Evolutionary conservation across 2,888 invertebrate genomes (phyloP), one percentile per base, ranked within the genome.

Genomic region (Tridacna gigas): DNA sequence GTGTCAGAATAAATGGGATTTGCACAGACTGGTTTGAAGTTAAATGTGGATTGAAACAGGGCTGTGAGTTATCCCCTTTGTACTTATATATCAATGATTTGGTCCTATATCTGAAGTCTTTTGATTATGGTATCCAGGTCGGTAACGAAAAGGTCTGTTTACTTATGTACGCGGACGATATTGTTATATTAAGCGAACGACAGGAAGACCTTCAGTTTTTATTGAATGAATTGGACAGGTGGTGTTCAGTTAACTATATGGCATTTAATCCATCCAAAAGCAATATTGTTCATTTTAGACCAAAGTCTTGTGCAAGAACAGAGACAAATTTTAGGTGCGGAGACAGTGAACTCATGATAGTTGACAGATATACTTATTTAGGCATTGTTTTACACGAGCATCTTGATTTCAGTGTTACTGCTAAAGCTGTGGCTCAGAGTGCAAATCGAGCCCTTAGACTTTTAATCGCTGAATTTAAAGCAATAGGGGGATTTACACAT

Each of bases 271-370:
- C 7, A 47, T 28, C 25, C 15, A 89, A 89, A 80, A 78, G 87
- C 48, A 86, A 84, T 65, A 61, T 83, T 79, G 75, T 87, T 13
- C 87, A 89, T 65, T 85, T 89, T 74, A 48, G 86, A 28, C 74
- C 73, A 45, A 18, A n/a, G 0, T 74, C 73, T 28, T 48, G 69
- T 20, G 7, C 48, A 20, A 77, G 37, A 37, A 61, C 80, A 47
- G n/a, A 56, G 18, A 25, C 15, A 63, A 48, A 48, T 22, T 88
- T 88, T 60, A 71, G n/a, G 11, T 77, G 81, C 86, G 86, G 84
- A 51, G 65, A 77, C 51, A 56, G 51, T 2, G 45, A 18, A 12
- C 13, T 88, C 4, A 11, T 61, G 7, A 74, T 79, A 9, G 66
- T 66, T 15, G 80, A 77, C 51, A 80, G 60, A 15, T 88, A 88